Base-by-base conservation (phyloP, 2,797 vertebrate genomes). In the Syngnathus rostellatus region DNA sequence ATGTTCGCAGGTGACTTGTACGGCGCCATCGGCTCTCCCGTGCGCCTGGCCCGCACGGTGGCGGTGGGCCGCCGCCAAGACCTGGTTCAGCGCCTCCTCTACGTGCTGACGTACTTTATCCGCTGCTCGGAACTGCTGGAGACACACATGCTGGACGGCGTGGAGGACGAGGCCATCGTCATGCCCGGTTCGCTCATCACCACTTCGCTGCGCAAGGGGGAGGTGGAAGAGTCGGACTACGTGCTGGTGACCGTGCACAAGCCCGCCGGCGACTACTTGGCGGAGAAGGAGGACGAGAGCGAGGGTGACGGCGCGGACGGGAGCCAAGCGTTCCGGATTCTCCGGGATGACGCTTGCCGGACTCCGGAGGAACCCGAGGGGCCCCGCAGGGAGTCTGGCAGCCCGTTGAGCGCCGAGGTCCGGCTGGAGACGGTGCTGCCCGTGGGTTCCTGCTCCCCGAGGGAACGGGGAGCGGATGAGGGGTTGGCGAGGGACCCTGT, bases 51-150 rank as follows among this genome's bases (percentile, higher is more conserved):
- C 0, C 91, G 94, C 73, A 98, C 97, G 0, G 94, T 98, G 10
- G 93, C 98, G 55, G 88, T 99, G 11, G 97, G 97, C 61, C 94
- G 93, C 71, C 88, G 93, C 63, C 96, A 98, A 73, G 96, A 98
- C 67, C 89, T 99, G 78, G 96, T 99, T 17, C 96, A 99, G 88
- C 92, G 95, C 12, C 87, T 99, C 68, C 95, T 99, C 65, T 98
- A 98, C 48, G 91, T 99, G 75, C 95, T 99, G 67, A 98, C 97
- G 43, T 99, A 99, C 83, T 99, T 99, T 84, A 96, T 99, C 83
- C 94, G 97, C 83, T 99, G 97, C 82, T 98, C 97, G 0, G 97
- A 99, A 77, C 91, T 99, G 67, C 92, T 98, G 78, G 97, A 98
- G 91, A 97, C 94, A 0, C 94, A 95, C 85, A 92, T 96, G 73